phyloP scores from a whole-genome alignment of 2,888 invertebrate species.

The Apodemia zela region DNA sequence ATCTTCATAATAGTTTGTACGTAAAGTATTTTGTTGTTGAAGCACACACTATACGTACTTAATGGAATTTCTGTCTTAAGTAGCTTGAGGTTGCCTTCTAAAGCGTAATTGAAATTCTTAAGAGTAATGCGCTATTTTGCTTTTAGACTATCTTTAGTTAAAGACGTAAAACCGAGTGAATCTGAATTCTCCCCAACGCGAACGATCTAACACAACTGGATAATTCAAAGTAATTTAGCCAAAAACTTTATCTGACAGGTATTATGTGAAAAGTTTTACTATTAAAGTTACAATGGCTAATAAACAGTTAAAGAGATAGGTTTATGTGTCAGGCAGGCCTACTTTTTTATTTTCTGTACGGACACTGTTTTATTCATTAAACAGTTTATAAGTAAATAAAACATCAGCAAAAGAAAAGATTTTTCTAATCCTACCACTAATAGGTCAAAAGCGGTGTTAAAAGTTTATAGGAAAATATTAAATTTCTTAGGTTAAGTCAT shows the following conservation, averaged over 20 bases:
- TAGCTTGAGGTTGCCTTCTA: slow-evolving; percentile 11
- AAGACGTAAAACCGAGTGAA: slow-evolving; percentile 11
- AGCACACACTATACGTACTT: slow-evolving; percentile 4
- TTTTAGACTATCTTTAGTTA: slow-evolving; percentile 9
- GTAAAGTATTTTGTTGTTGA: slow-evolving; percentile 3
- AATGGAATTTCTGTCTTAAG: slow-evolving; percentile 12
- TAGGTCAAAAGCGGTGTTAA: too few species aligned
- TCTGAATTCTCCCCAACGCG: background rate
- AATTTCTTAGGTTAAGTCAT: too few species aligned
- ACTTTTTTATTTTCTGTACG: too few species aligned
- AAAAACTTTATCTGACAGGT: slow-evolving; percentile 6
- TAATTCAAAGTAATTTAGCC: background rate
- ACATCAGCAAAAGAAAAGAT: too few species aligned
- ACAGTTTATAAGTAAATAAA: too few species aligned
- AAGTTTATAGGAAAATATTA: too few species aligned
- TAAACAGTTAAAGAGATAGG: too few species aligned
- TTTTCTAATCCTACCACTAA: too few species aligned
- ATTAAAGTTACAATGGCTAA: background rate
- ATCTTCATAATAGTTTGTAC: background rate
- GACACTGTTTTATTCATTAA: too few species aligned
- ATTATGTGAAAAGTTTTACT: slow-evolving; percentile 1
- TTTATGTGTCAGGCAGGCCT: too few species aligned
- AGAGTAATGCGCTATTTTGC: slow-evolving; percentile 13
- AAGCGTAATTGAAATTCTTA: slow-evolving; percentile 14
- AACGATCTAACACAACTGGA: slow-evolving; percentile 4